A percentile compares a stretch with the other conserved stretches of the same genome.
Evolutionary conservation across 2,113 vertebrate genomes (phyloP).

Genomic region (Isurus oxyrinchus): DNA sequence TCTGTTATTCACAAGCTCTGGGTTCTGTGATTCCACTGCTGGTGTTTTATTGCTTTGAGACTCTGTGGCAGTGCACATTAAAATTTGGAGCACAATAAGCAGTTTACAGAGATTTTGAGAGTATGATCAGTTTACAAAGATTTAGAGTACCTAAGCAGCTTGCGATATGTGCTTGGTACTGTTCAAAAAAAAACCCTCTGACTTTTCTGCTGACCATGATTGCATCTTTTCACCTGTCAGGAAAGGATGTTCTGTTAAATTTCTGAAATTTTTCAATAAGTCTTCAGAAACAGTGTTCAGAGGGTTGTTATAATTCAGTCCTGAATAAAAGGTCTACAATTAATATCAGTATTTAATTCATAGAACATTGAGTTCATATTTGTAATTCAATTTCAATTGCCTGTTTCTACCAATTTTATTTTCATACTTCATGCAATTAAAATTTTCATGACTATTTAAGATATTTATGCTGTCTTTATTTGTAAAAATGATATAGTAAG

Average conservation of each 20-base stretch:
- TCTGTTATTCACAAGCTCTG: constrained; percentile 26
- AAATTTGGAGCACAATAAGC: constrained; percentile 16
- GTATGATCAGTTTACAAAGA: constrained; percentile 2
- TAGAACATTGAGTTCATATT: background rate
- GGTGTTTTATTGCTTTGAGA: constrained; percentile 21
- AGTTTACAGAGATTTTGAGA: constrained; percentile 18
- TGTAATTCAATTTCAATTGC: background rate
- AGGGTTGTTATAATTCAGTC: background rate
- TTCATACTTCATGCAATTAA: constrained; percentile 35
- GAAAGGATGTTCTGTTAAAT: background rate
- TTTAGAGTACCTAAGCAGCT: background rate
- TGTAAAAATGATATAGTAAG: background rate
- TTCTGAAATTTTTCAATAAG: background rate
- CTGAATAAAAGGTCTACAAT: background rate
- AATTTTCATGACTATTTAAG: constrained; percentile 10
- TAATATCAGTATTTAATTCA: background rate
- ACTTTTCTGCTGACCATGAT: background rate
- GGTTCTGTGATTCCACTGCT: background rate
- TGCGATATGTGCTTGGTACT: constrained; percentile 1
- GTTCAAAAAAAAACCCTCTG: background rate
- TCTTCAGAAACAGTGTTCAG: background rate
- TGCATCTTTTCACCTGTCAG: background rate
- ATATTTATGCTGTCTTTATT: background rate
- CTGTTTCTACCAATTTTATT: constrained; percentile 16
- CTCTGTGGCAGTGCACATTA: background rate